phyloP scores from a whole-genome alignment of 30 jellyfish, hydroid and myxozoan genomes.

The Hydractinia symbiolongicarpus region DNA sequence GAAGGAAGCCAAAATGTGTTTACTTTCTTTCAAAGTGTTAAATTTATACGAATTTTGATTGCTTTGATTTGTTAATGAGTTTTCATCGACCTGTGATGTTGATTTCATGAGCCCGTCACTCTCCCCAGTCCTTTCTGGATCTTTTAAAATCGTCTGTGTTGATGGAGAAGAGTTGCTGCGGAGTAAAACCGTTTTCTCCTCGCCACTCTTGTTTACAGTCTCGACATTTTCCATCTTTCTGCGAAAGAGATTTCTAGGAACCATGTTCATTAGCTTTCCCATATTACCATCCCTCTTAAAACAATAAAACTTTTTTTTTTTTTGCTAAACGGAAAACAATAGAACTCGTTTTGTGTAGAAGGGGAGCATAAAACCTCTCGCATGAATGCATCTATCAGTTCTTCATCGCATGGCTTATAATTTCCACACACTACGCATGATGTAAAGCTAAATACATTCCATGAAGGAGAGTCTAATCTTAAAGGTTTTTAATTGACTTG shows the following conservation, averaged over 20 bases:
- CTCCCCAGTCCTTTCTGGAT: too few relatives aligned
- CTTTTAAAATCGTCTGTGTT: not conserved
- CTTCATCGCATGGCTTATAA: too few relatives aligned
- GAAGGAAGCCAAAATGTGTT: not conserved
- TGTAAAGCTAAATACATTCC: too few relatives aligned
- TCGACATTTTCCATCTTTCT: not conserved
- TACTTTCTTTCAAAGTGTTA: not conserved
- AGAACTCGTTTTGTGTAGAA: not conserved
- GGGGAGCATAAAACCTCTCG: not conserved
- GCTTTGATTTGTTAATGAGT: not conserved
- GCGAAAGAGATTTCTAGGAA: slow-evolving; percentile 13
- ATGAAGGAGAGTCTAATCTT: too few relatives aligned
- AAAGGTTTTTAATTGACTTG: too few relatives aligned
- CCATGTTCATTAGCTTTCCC: slow-evolving; percentile 21
- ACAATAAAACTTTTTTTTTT: not conserved
- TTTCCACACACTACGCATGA: too few relatives aligned
- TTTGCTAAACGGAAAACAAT: not conserved
- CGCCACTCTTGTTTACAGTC: not conserved
- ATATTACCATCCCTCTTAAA: not conserved
- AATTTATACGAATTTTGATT: not conserved
- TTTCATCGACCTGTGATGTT: not conserved
- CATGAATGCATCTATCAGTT: not conserved
- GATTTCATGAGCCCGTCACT: not conserved
- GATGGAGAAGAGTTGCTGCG: too few relatives aligned
- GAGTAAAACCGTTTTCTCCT: not conserved